A percentile compares a stretch with the other conserved stretches of the same genome.
Conservation (phyloP, 53 echinoderm and acorn worm genomes). For the Echinarachnius parma region DNA sequence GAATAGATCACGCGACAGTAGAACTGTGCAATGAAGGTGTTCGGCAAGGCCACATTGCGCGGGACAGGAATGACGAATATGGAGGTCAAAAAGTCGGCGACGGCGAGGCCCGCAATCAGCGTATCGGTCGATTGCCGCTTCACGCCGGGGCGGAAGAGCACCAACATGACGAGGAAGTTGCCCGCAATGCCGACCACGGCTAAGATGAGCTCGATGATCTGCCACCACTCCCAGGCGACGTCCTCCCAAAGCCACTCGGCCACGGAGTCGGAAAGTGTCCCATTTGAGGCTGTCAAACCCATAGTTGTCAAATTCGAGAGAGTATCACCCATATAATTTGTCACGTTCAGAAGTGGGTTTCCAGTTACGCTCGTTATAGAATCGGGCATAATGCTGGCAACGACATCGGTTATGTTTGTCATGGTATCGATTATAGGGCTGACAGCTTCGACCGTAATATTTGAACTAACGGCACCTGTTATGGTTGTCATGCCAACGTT, state of each 20-base stretch:
- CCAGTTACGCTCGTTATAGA: too few species aligned
- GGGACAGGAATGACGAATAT: slow-evolving; percentile 55
- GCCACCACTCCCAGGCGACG: slow-evolving; percentile 52
- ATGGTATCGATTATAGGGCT: too few species aligned
- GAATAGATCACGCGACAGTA: slow-evolving; percentile 63
- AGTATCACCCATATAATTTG: too few species aligned
- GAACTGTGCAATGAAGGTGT: slow-evolving; percentile 21
- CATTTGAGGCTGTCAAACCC: too few species aligned
- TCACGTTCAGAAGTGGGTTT: too few species aligned
- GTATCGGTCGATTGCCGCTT: slow-evolving; percentile 33
- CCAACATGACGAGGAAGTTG: slow-evolving; percentile 61
- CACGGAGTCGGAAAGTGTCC: too few species aligned
- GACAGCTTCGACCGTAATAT: too few species aligned
- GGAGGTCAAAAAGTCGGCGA: slow-evolving; percentile 72
- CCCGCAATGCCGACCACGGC: slow-evolving; percentile 59
- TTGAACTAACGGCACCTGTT: too few species aligned
- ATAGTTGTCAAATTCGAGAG: too few species aligned
- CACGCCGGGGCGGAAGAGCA: slow-evolving; percentile 29
- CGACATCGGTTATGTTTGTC: too few species aligned
- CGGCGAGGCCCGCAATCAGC: slow-evolving; percentile 64
- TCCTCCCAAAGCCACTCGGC: slow-evolving; percentile 15
- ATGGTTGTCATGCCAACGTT: too few species aligned
- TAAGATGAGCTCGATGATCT: slow-evolving; percentile 33
- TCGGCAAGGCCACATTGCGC: slow-evolving; percentile 6
- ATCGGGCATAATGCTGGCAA: too few species aligned